Conservation (phyloP, 92 coral and sea anemone genomes). For the Bergia puertoricense region DNA sequence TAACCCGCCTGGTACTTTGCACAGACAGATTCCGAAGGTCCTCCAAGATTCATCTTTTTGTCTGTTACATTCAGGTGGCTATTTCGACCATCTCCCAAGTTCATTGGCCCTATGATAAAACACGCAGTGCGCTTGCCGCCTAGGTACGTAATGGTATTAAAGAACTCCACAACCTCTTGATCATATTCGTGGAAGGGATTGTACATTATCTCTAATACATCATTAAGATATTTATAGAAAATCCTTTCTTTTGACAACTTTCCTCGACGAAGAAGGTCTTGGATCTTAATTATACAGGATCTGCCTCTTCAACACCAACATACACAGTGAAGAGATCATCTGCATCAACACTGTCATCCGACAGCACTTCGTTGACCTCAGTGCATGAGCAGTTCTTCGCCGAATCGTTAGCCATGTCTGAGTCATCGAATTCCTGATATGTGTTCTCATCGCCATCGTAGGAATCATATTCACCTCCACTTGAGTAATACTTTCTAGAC, state of each 20-base stretch:
- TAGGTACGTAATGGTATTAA: constrained; percentile 61
- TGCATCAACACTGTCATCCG: no score
- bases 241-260: constrained; percentile 60
- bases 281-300: constrained; percentile 53
- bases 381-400: constrained; percentile 9
- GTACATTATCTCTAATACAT: constrained; percentile 63
- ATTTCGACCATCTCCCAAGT: constrained; percentile 59
- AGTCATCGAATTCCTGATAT: neutral
- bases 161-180: constrained; percentile 55
- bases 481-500: constrained; percentile 40
- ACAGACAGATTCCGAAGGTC: constrained; percentile 51
- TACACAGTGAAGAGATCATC: no score
- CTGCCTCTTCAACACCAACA: constrained; percentile 45
- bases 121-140: constrained; percentile 52
- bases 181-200: constrained; percentile 66
- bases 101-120: constrained; percentile 67
- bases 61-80: constrained; percentile 44
- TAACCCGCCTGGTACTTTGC: constrained; percentile 49
- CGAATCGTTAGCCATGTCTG: neutral
- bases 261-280: constrained; percentile 61
- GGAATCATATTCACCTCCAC: constrained; percentile 41
- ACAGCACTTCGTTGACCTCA: no score
- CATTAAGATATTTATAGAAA: constrained; percentile 56
- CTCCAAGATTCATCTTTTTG: constrained; percentile 60
- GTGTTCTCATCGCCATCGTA: constrained; percentile 10